Evolutionary conservation across 1,140 invertebrate species (phyloP).

Genomic region (Meteorus sp.): DNA sequence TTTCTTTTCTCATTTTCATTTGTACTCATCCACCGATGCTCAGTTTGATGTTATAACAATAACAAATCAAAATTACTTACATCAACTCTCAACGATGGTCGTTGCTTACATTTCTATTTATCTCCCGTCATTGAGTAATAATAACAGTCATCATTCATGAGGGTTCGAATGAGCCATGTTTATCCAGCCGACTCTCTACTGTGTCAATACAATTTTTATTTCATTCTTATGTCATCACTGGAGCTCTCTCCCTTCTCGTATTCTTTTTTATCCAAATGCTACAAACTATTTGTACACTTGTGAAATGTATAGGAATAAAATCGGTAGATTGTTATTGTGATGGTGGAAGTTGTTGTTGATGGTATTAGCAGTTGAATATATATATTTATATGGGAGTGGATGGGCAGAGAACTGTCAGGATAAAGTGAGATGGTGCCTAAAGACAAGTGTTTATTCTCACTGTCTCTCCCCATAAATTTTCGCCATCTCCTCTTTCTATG

Average conservation of each 20-base stretch:
- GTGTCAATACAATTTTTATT: background rate
- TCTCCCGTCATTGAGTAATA: background rate
- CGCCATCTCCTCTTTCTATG: background rate
- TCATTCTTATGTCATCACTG: background rate
- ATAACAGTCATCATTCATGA: background rate
- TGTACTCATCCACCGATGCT: background rate
- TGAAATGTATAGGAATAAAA: no score
- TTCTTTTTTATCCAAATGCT: no score
- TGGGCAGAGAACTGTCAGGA: background rate
- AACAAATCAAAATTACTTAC: no score
- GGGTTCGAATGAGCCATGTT: background rate
- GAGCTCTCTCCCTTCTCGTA: no score
- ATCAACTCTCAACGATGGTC: no score
- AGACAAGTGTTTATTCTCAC: background rate
- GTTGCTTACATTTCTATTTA: background rate
- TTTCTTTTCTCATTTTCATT: background rate
- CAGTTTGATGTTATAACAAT: background rate
- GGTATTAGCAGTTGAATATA: no score
- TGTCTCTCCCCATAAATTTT: background rate
- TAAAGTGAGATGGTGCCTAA: background rate
- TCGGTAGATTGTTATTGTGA: no score
- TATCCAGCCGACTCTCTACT: background rate
- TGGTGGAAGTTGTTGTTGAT: no score
- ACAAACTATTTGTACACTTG: no score
- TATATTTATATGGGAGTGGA: background rate